phyloP scores from a whole-genome alignment of 2,113 vertebrate species.

The Cebus imitator region DNA sequence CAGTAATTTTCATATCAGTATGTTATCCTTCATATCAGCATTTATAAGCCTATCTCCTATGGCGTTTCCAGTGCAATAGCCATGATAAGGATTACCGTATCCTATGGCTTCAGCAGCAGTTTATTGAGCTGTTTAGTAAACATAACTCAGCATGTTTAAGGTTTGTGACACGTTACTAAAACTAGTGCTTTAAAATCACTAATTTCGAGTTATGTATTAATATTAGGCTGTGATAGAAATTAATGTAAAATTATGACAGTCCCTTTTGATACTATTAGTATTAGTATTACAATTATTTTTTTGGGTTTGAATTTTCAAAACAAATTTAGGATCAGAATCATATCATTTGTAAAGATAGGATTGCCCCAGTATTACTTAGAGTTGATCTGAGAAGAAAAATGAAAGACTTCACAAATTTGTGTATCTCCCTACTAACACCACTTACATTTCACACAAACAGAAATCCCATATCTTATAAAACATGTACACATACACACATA shows the following conservation, averaged over 20 bases:
- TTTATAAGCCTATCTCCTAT: not conserved
- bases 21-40: not conserved
- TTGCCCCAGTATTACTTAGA: not conserved
- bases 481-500: not conserved
- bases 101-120: not conserved
- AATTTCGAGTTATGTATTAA: not conserved
- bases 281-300: not conserved
- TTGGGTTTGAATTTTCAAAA: not conserved
- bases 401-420: not conserved
- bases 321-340: not conserved
- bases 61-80: not conserved
- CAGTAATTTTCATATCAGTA: not conserved
- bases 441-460: not conserved
- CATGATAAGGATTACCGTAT: not conserved
- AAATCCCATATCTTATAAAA: not conserved
- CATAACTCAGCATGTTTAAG: not conserved
- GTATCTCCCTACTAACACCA: not conserved
- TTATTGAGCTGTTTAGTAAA: not conserved
- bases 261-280: not conserved
- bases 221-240: not conserved
- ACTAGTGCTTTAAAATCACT: not conserved
- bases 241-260: not conserved
- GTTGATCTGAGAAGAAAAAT: not conserved
- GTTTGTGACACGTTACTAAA: not conserved
- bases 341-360: not conserved